Base-by-base conservation (phyloP, 2,797 vertebrate genomes). In the Centropyge bicolor region DNA sequence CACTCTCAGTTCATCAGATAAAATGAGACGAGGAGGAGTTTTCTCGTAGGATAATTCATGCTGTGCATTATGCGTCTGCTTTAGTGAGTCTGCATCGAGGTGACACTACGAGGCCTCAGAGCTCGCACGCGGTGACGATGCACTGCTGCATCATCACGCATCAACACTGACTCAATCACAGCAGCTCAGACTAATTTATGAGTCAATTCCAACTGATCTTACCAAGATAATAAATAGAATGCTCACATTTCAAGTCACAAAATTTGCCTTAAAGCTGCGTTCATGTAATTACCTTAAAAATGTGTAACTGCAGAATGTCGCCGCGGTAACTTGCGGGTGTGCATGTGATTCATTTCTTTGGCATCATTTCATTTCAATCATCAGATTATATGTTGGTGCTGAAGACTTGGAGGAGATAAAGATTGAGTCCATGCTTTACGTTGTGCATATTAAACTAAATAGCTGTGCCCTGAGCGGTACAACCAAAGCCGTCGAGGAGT, bases 361-460 rank as follows among this genome's bases (percentile, higher is more conserved):
- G 40, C 66, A 83, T 76, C 20, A 54, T 76, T 77, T 80, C 43
- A 84, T 83, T 83, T 80, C 64, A 85, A 63, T 75, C 64, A 88
- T 88, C 59, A 84, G 66, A 80, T 85, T 89, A 74, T 75, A 84
- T 73, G 71, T 75, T 80, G 38, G 45, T 74, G 63, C 52, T 63
- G 61, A 86, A 80, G 62, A 87, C 59, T 80, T 57, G 16, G 43
- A 75, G 57, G 77, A 77, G 77, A 89, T 87, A 81, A 86, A 81
- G 81, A 86, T 36, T 46, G 70, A 81, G 69, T 76, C 61, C 38
- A 48, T 59, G 78, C 70, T 83, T 82, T 84, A 81, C 24, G 74
- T 45, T 64, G 52, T 68, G 78, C 82, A 89, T 86, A 85, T 82
- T 89, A 83, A 88, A 88, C 70, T 62, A 68, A 88, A 86, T 76